phyloP scores from a whole-genome alignment of 2,888 invertebrate genomes.

The Pollenia angustigena region DNA sequence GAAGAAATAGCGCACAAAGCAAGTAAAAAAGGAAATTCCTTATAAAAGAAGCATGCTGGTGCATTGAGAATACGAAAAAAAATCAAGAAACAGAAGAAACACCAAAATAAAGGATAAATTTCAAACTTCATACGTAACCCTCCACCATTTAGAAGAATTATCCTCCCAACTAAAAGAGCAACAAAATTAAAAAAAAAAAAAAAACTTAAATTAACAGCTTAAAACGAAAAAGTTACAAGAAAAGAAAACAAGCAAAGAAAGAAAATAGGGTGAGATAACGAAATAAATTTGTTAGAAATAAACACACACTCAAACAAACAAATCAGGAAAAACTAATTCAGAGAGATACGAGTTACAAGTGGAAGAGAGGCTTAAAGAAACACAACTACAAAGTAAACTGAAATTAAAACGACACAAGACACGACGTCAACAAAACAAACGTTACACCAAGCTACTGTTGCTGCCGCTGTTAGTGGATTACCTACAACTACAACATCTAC shows the following conservation, averaged over 20 bases:
- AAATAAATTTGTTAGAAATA: slow-evolving; percentile 4
- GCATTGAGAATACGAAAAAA: slow-evolving; percentile 32
- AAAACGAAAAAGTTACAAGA: slow-evolving; percentile 17
- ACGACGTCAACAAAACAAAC: slow-evolving; percentile 79
- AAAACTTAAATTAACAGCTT: background rate
- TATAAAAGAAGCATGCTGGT: slow-evolving; percentile 46
- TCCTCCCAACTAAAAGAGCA: slow-evolving; percentile 19
- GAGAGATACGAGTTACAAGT: background rate
- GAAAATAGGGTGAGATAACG: slow-evolving; percentile 5
- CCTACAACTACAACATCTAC: slow-evolving; percentile 71
- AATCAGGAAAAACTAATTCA: background rate
- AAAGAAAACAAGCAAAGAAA: slow-evolving; percentile 18
- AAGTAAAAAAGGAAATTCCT: slow-evolving; percentile 11
- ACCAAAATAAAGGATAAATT: slow-evolving; percentile 23
- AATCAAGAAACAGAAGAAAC: slow-evolving; percentile 14
- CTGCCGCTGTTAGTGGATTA: slow-evolving; percentile 77
- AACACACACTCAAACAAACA: background rate
- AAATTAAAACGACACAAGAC: slow-evolving; percentile 59
- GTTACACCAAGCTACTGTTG: slow-evolving; percentile 80
- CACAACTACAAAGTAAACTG: slow-evolving; percentile 20
- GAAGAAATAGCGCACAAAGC: slow-evolving; percentile 42
- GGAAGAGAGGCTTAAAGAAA: slow-evolving; percentile 16
- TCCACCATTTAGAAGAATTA: slow-evolving; percentile 21
- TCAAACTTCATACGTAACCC: slow-evolving; percentile 6
- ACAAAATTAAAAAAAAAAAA: background rate